Evolutionary conservation across 2,113 vertebrate species (phyloP), one percentile per base, ranked within the genome.

Genomic region (Leuciscus idus): DNA sequence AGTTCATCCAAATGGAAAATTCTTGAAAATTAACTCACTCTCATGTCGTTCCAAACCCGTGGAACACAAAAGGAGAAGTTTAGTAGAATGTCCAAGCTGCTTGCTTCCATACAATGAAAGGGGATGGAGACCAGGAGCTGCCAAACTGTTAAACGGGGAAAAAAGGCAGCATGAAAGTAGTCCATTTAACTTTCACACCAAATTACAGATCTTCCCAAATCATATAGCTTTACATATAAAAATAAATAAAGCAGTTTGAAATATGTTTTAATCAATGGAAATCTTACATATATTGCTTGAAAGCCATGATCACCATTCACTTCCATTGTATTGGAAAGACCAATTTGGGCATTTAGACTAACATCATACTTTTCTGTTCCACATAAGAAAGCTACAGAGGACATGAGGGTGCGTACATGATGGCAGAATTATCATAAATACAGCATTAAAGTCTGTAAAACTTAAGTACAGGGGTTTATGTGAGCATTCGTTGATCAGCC

Each of bases 381-480:
- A 75, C 12, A 48, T 28, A n/a, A 12, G 21, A 73, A 39, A 15
- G 39, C 46, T 23, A 66, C 13, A 66, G 5, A 12, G 36, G 70
- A 6, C 36, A 21, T 70, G 30, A 33, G 15, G 15, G 2, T 68
- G 15, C 19, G 7, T 68, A 72, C 50, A 52, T 43, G 36, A 48
- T 75, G n/a, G 15, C 73, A 75, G 11, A 74, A 28, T 48, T 15
- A 74, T 48, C 79, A 90, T 90, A 93, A 95, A 93, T 59, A 88
- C 90, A 79, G 46, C 87, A 87, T 91, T 85, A 90, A 89, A 92
- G 88, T 87, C 91, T 87, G 88, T 93, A 94, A 92, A 91, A 85
- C 89, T 93, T 87, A 86, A 92, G 90, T 92, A 93, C 86, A 83
- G 86, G 78, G 89, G 89, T 92, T 95, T 91, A 89, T 89, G 93